Base-by-base conservation (phyloP, 2,888 invertebrate genomes). In the Trissolcus brochymenae region DNA sequence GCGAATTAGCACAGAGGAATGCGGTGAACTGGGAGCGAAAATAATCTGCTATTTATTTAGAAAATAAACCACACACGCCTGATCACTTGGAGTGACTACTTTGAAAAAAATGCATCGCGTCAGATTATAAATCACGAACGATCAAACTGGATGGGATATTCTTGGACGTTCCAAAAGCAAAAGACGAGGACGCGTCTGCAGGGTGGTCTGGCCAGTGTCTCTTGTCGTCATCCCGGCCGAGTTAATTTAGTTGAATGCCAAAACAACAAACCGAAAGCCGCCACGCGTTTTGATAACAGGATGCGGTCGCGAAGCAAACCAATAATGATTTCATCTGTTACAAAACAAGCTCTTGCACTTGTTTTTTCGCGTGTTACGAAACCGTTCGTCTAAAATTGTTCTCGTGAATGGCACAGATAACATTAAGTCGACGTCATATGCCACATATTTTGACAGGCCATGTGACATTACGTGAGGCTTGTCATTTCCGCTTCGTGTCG, bases 191-290 rank as follows among this genome's bases (percentile, higher is more conserved):
- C 77, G 79, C 53, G 71, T 79, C 81, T 82, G 81, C 82, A 78
- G 79, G 85, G 86, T 85, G 86, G 85, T 87, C 87, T 87, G 87
- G 87, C 83, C 81, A 87, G 83, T 84, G 85, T 87, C 87, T 85
- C 85, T 85, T 86, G 86, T 86, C 87, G 82, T 81, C 80, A 80
- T 77, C 67, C 76, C 67, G 80, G 74, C 59, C 55, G 17, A 55
- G 68, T 76, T 79, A 54, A 71, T 71, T 78, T 71, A 73, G 71
- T 65, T 55, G 40, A 70, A 75, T 56, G 65, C 76, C 78, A 49
- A 43, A 80, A 78, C 70, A 78, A 80, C 70, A 80, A 80, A 77
- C 79, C 43, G 25, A 60, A 16, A 16, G 25, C 19, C 16, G 25
- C 19, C 16, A n/a, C 53, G 49, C 57, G 14, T 72, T 60, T 76